Conservation (phyloP, 2,888 invertebrate genomes). For the Cataglyphis albicans region DNA sequence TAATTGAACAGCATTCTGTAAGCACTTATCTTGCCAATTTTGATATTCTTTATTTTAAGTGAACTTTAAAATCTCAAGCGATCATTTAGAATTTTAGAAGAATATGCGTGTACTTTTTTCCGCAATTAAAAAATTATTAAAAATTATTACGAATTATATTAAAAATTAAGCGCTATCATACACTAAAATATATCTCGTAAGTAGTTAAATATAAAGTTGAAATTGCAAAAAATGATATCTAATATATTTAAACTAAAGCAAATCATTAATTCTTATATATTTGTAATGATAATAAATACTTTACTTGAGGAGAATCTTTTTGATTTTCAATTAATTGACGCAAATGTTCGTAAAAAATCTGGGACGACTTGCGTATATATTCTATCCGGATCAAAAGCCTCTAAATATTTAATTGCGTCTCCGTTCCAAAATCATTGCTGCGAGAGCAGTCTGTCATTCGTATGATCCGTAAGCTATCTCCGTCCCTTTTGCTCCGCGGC, state of each 20-base stretch:
- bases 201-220: no score
- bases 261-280: no score
- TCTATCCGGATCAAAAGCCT: constrained; percentile 9
- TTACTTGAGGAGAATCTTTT: not conserved
- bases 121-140: not conserved
- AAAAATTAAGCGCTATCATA: not conserved
- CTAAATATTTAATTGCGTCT: constrained; percentile 6
- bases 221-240: no score
- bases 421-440: constrained; percentile 16
- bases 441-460: constrained; percentile 44
- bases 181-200: not conserved
- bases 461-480: constrained; percentile 50
- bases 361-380: not conserved
- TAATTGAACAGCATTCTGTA: not conserved
- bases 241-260: no score
- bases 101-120: not conserved
- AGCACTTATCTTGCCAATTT: constrained; percentile 6
- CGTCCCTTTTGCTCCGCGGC: not conserved
- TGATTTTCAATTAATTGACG: not conserved
- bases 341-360: not conserved
- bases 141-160: not conserved
- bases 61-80: constrained; percentile 7
- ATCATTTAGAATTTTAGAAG: not conserved
- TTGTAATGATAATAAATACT: no score
- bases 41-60: not conserved